phyloP scores from a whole-genome alignment of 2,888 invertebrate species.

The Cephus pulcher region DNA sequence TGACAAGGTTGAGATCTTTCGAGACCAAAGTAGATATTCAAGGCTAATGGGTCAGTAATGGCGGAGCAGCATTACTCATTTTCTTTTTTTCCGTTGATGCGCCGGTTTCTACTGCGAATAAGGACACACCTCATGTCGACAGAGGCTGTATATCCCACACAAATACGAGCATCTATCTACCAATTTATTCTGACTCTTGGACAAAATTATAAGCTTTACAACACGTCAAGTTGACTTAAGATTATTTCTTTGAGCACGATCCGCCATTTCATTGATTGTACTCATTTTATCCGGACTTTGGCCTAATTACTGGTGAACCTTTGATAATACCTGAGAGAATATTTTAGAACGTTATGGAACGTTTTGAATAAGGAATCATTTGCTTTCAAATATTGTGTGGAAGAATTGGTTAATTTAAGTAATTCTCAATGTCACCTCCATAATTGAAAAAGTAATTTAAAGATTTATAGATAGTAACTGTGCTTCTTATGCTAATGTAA shows the following conservation, averaged over 20 bases:
- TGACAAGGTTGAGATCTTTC: background rate
- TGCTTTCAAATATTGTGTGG: background rate
- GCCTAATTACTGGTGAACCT: background rate
- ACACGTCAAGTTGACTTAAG: background rate
- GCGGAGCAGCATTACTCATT: constrained; percentile 2
- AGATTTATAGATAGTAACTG: background rate
- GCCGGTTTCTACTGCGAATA: background rate
- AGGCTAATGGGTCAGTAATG: constrained; percentile 8
- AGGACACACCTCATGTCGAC: background rate
- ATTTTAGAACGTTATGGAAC: background rate
- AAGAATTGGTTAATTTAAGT: background rate
- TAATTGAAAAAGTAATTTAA: background rate
- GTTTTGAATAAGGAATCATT: background rate
- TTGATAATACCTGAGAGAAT: background rate
- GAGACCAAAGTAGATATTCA: background rate
- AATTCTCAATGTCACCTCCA: background rate
- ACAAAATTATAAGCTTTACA: background rate
- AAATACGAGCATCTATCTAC: background rate
- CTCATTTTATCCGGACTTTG: background rate
- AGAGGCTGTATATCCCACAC: background rate
- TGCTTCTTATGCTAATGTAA: too few species aligned
- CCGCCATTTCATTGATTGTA: constrained; percentile 4
- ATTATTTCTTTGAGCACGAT: background rate
- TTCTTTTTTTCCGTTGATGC: background rate
- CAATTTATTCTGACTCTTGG: background rate